Conservation (phyloP, 2,888 invertebrate genomes). For the Eupeodes latifasciatus region DNA sequence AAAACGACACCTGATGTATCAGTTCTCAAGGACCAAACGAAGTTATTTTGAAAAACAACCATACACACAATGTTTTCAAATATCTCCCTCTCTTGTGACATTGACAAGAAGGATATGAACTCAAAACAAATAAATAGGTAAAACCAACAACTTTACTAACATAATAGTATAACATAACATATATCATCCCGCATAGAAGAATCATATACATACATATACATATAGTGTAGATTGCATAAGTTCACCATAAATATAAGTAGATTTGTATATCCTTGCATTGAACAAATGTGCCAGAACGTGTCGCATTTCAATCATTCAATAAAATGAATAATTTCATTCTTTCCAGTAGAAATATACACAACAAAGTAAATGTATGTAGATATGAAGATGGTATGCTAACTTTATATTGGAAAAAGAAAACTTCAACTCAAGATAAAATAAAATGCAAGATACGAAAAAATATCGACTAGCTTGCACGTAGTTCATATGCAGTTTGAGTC, state of each 20-base stretch:
- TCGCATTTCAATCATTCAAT: constrained; percentile 51
- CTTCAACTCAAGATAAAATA: neutral
- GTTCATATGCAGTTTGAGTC: no score
- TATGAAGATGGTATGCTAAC: no score
- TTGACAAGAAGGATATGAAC: neutral
- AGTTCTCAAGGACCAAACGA: neutral
- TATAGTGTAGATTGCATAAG: no score
- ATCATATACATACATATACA: no score
- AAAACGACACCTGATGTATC: neutral
- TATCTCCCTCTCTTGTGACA: neutral
- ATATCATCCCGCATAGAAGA: no score
- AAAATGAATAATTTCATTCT: constrained; percentile 44
- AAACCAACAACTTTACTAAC: neutral
- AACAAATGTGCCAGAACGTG: constrained; percentile 33
- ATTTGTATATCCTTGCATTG: constrained; percentile 18
- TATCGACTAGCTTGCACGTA: no score
- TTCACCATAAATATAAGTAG: neutral
- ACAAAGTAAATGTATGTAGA: no score
- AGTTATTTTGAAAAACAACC: neutral
- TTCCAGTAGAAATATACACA: neutral
- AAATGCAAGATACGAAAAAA: no score
- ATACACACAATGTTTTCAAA: neutral
- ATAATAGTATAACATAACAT: neutral
- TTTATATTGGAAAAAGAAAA: neutral
- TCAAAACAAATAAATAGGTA: neutral